Evolutionary conservation across 2,797 vertebrate genomes (phyloP), one percentile per base, ranked within the genome.

Genomic region (Glossophaga mutica): DNA sequence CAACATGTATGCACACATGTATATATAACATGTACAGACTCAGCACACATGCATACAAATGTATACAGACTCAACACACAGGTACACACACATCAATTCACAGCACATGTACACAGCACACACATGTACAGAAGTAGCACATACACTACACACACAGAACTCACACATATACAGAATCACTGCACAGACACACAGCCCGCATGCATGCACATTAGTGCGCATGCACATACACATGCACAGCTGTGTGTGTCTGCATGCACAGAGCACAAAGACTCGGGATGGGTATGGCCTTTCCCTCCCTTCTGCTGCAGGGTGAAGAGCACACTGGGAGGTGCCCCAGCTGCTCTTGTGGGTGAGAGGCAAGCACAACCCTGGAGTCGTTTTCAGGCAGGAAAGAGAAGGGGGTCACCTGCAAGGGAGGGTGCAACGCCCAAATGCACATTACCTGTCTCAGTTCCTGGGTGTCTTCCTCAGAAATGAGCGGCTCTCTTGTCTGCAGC

Each of bases 361-460:
- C 52, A 52, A 48, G 42, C 24, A 39, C 6, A 50, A 57, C 11
- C 18, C n/a, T 65, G 42, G 32, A 8, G 24, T 16, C 37, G 9
- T 68, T 71, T 48, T 39, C 26, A 85, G 39, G 37, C 32, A 70
- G 52, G 34, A 84, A 57, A 79, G 77, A 46, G 19, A 59, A 70
- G 19, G 21, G 37, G 79, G 48, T 3, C 12, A 44, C 46, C 26
- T 39, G 55, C 3, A 79, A 48, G 44, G 50, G 48, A 59, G 14
- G 32, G 32, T 0, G 2, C 0, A 11, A 16, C 85, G 44, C 21
- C 26, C 4, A 74, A 50, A 68, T 24, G 50, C 10, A 24, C 2
- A 97, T 98, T 98, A 99, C 99, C 99, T 99, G 99, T 89, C 98
- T 98, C n/a, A 99, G 99, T 94, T 99, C 99, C 97, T 99, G 98